Percentiles rank a stretch among this genome's conserved stretches.
phyloP scores from a whole-genome alignment of 2,113 vertebrate species.

The Lycocorax pyrrhopterus region DNA sequence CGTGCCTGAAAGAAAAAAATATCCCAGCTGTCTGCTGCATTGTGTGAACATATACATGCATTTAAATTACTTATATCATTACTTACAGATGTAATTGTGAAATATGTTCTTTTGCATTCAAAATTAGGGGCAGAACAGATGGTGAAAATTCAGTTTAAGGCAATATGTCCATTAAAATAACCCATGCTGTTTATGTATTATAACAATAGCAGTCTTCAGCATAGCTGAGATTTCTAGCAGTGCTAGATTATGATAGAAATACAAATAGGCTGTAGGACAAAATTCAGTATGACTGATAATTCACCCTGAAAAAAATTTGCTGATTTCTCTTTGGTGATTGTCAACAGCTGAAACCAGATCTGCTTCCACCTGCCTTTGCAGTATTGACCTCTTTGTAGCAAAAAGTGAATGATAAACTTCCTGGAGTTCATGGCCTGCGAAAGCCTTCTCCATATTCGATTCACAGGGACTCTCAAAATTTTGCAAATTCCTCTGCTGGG shows the following conservation, averaged over 20 bases:
- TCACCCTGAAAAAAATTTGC: not conserved
- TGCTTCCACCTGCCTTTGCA: not conserved
- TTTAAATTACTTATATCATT: conserved; percentile 83
- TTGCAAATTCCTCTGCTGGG: not conserved
- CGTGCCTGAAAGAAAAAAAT: conserved; percentile 58
- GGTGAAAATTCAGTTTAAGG: conserved; percentile 75
- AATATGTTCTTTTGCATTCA: conserved; percentile 79
- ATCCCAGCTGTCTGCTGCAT: conserved; percentile 75
- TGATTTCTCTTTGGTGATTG: not conserved
- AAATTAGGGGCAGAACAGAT: conserved; percentile 78
- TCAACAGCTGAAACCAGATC: not conserved
- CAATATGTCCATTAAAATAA: conserved; percentile 78
- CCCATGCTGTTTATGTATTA: conserved; percentile 68
- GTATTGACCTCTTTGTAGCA: not conserved
- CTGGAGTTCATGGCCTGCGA: not conserved
- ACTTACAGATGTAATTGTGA: conserved; percentile 84
- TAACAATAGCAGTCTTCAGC: conserved; percentile 60
- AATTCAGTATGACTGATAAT: not conserved
- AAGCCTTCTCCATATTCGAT: not conserved
- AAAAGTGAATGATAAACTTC: not conserved
- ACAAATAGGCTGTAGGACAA: not conserved
- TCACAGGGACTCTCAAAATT: not conserved
- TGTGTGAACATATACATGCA: conserved; percentile 79
- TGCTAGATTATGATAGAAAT: conserved; percentile 30
- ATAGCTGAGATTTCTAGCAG: conserved; percentile 12